Percentiles rank a stretch among this genome's conserved stretches.
Conservation (phyloP, 2,797 vertebrate species). For the Oryzias dopingdopingensis region DNA sequence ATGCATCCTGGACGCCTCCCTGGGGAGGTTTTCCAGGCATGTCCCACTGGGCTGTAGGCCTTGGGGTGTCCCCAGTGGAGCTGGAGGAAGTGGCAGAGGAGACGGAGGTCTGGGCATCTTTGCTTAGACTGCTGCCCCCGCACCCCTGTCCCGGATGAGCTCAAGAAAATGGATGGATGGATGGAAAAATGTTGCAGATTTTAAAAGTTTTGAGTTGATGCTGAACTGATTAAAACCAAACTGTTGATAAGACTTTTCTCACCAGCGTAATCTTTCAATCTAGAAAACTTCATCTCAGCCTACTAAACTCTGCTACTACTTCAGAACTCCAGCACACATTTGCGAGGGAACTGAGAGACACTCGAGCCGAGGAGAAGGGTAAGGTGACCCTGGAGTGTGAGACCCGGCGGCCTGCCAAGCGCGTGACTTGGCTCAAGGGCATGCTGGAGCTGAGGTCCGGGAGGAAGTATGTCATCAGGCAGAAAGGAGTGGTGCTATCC, state of each 20-base stretch:
- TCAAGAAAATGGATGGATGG: no score
- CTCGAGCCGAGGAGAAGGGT: slow-evolving; percentile 80
- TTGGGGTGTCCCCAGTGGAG: no score
- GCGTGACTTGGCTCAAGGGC: slow-evolving; percentile 87
- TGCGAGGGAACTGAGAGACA: slow-evolving; percentile 81
- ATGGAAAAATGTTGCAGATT: no score
- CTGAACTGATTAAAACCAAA: no score
- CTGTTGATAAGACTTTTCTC: neutral
- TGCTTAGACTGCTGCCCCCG: no score
- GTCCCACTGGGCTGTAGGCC: no score
- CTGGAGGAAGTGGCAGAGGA: no score
- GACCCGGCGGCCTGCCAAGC: slow-evolving; percentile 75
- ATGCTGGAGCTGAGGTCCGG: slow-evolving; percentile 80
- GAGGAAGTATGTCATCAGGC: slow-evolving; percentile 80
- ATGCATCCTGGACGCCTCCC: no score
- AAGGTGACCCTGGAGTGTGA: slow-evolving; percentile 82
- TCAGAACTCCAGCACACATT: slow-evolving; percentile 88
- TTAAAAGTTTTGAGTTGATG: no score
- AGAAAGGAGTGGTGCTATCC: slow-evolving; percentile 80
- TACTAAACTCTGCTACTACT: neutral
- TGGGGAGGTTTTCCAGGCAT: no score
- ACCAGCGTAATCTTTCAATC: neutral
- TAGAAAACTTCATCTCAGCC: neutral
- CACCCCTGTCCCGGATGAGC: no score
- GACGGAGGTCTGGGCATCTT: no score